These are phyloP conservation scores for Nasonia longicornis DNA, from an alignment of 1,140 invertebrate genomes.

Conservation along the genomic window DNA sequence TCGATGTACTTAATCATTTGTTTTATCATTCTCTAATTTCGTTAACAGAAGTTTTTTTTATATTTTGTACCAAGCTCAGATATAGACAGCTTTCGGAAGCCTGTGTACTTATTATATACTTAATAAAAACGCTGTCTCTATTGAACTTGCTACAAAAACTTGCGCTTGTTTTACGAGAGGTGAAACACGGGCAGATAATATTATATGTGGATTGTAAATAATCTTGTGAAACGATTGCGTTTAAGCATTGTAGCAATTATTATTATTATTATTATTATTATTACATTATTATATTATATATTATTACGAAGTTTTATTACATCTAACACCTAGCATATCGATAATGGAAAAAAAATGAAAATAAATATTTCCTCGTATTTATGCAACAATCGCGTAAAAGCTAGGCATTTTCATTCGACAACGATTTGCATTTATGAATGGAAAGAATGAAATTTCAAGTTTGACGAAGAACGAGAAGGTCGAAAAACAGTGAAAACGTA, in stretches of 20 bases:
- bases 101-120: slow-evolving; percentile 10
- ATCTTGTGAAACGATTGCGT: slow-evolving; percentile 38
- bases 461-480: not conserved
- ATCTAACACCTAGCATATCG: slow-evolving; percentile 45
- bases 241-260: slow-evolving; percentile 39
- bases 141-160: slow-evolving; percentile 26
- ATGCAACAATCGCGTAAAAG: slow-evolving; percentile 20
- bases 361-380: slow-evolving; percentile 15
- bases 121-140: slow-evolving; percentile 8
- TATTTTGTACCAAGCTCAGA: slow-evolving; percentile 23
- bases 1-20: slow-evolving; percentile 55
- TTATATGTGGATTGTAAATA: slow-evolving; percentile 39
- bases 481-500: not conserved
- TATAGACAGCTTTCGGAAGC: slow-evolving; percentile 23
- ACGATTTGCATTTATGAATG: slow-evolving; percentile 33
- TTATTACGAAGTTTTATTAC: slow-evolving; percentile 33
- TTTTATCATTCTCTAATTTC: slow-evolving; percentile 44
- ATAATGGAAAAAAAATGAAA: slow-evolving; percentile 21
- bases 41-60: slow-evolving; percentile 37
- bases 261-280: slow-evolving; percentile 33
- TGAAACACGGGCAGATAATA: slow-evolving; percentile 19
- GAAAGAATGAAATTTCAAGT: not conserved
- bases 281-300: slow-evolving; percentile 38
- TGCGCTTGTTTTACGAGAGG: slow-evolving; percentile 19
- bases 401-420: slow-evolving; percentile 28